Percentiles rank a stretch among this genome's conserved stretches.
Evolutionary conservation across 2,797 vertebrate species (phyloP).

Genomic region (Urocyon cinereoargenteus): DNA sequence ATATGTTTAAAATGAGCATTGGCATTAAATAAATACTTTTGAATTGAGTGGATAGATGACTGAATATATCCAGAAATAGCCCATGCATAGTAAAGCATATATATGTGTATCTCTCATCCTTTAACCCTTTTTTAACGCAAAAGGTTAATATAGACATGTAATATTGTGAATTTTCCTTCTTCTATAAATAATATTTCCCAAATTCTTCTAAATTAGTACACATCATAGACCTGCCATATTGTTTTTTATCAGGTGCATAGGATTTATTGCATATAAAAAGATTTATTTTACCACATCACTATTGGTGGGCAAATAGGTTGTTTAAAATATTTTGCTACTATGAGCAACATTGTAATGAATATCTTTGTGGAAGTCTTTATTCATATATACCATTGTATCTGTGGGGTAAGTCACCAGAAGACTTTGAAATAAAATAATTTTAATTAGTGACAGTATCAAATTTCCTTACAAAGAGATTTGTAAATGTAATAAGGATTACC

Average conservation of each 20-base stretch:
- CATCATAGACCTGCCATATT: neutral
- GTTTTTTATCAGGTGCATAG: neutral
- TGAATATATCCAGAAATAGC: neutral
- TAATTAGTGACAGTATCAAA: neutral
- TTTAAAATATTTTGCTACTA: neutral
- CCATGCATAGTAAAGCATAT: neutral
- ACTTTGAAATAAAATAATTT: neutral
- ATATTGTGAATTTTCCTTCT: neutral
- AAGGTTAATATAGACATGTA: neutral
- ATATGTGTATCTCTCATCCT: neutral
- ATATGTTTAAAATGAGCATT: neutral
- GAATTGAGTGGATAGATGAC: neutral
- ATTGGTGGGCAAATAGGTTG: neutral
- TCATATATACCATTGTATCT: neutral
- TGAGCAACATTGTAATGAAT: neutral
- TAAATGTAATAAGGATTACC: neutral
- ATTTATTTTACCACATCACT: constrained; percentile 1
- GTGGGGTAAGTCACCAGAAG: neutral
- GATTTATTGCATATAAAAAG: neutral
- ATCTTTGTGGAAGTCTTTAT: neutral
- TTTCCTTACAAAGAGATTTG: neutral
- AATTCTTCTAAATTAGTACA: neutral
- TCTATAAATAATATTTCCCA: neutral
- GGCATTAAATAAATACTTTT: neutral
- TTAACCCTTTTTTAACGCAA: neutral